A percentile compares a stretch with the other conserved stretches of the same genome.
Evolutionary conservation across 2,797 vertebrate genomes (phyloP).

Genomic region (Pangasius mekongensis): DNA sequence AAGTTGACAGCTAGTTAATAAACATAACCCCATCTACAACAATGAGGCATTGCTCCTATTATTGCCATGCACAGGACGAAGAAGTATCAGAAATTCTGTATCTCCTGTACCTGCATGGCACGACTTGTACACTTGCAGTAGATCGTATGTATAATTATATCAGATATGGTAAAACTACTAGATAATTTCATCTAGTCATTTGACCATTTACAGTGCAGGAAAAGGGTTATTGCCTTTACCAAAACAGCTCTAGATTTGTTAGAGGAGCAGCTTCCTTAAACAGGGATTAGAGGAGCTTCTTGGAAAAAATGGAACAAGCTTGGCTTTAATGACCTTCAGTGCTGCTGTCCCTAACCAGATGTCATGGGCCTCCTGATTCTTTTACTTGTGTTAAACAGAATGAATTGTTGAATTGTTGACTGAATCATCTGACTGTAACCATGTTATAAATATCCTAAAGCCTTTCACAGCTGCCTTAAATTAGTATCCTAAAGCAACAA

Average conservation of each 20-base stretch:
- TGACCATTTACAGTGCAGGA: neutral
- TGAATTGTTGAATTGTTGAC: neutral
- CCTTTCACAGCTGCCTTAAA: neutral
- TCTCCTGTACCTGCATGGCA: neutral
- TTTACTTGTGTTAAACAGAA: neutral
- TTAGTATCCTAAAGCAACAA: neutral
- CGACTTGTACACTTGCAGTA: too few species aligned
- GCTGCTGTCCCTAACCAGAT: neutral
- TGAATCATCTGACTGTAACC: neutral
- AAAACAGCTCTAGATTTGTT: neutral
- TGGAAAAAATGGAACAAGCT: neutral
- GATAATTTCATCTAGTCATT: neutral
- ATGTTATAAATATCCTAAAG: neutral
- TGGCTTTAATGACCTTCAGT: neutral
- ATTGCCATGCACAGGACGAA: neutral
- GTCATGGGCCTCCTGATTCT: neutral
- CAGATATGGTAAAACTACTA: neutral
- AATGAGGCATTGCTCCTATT: neutral
- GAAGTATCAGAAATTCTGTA: neutral
- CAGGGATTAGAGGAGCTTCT: neutral
- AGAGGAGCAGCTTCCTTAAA: neutral
- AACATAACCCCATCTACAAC: slow-evolving; percentile 16
- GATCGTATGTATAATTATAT: neutral
- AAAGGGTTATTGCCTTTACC: neutral
- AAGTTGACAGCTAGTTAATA: slow-evolving; percentile 39